Evolutionary conservation across 2,113 vertebrate species (phyloP), one percentile per base, ranked within the genome.

Genomic region (Macquaria australasica): DNA sequence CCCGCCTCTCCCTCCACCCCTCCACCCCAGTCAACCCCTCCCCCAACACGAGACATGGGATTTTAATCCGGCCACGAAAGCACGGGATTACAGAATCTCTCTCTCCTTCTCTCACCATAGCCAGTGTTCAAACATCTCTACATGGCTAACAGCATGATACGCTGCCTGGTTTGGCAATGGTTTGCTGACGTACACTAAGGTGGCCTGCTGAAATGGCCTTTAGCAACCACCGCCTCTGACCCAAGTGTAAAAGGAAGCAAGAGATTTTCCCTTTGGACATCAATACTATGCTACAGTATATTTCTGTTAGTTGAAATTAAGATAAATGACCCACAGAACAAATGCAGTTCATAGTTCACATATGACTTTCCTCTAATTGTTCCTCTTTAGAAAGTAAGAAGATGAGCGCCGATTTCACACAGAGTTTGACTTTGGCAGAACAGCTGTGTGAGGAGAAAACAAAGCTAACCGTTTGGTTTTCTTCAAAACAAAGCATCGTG

Each of bases 41-140:
- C 91, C 90, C 90, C 90, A 79, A 48, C 66, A 68, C 20, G 14
- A 71, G 72, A 85, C 70, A 53, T 53, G 62, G 75, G 92, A 93
- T 92, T 95, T 94, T 95, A 94, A 96, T 95, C 94, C 55, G 70
- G 83, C 83, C 83, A 86, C 56, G 55, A 88, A 91, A 90, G 77
- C 82, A 76, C 50, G 3, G 86, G 92, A 94, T 92, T 95, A 95
- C 78, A 85, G 62, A 80, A 92, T 90, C 84, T 90, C 79, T 73
- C 69, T 66, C 88, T 73, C 45, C 56, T 60, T 74, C 70, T 41
- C 56, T 72, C 34, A 0, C 58, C 43, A 60, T 66, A 64, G 68
- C 72, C 64, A 48, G n/a, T 6, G 43, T 79, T 70, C 31, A 73
- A 81, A 79, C 51, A 48, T 82, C 41, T 66, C 71, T 71, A 18